Evolutionary conservation across 2,797 vertebrate species (phyloP), one percentile per base, ranked within the genome.

Genomic region (Galaxias olidus): DNA sequence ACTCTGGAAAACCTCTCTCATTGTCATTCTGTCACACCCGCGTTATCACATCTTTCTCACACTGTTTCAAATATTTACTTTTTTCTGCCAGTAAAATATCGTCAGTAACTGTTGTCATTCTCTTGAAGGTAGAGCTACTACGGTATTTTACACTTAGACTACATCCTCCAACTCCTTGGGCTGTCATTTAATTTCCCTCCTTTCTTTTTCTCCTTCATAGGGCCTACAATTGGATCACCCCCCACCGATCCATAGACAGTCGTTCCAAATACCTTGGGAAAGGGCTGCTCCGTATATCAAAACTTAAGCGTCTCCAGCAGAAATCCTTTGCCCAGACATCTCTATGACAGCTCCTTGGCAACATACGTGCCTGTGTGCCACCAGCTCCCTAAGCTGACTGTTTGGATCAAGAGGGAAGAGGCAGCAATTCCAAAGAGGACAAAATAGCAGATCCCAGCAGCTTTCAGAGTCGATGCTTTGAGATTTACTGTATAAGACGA

Each of bases 391-490:
- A 84, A 89, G 87, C 83, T 90, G 88, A 88, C 83, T 88, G 76
- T 88, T 89, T 90, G 85, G 83, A 90, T 90, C 87, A 83, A 89
- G 86, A 82, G 81, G 86, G 84, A 88, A 85, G 86, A 89, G 83
- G 86, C 78, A 84, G 79, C 86, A 83, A 83, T 90, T 87, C 84
- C 87, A 84, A 90, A 80, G 85, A 90, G 87, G 88, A 87, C 86
- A 87, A 85, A 90, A 91, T 83, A 88, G 82, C 81, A 90, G 86
- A 90, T 89, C 85, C 84, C 81, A 81, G 82, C 81, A 89, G 87
- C 87, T 87, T 89, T 92, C 84, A 78, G 63, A 77, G 78, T 60
- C 72, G 72, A 87, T 89, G 86, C 82, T 79, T 56, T 78, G 82
- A 90, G 86, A 90, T 88, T 90, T 90, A 86, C 74, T 71, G 67